phyloP scores from a whole-genome alignment of 2,797 vertebrate species.

The Protonibea diacanthus region DNA sequence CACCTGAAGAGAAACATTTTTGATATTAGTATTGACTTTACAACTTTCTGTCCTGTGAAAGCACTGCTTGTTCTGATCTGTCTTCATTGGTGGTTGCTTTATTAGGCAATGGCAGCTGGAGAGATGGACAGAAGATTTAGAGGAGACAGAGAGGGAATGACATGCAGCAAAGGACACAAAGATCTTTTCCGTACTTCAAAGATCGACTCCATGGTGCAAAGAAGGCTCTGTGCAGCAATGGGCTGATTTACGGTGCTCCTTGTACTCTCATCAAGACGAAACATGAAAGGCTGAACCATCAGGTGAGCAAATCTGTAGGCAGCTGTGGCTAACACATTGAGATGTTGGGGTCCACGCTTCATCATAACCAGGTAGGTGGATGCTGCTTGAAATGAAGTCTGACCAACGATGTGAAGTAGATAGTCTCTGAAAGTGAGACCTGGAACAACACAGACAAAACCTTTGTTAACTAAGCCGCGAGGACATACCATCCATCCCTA shows the following conservation, averaged over 20 bases:
- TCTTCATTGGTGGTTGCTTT: no score
- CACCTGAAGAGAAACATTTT: conserved; percentile 68
- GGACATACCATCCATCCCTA: not conserved
- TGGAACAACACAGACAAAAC: conserved; percentile 29
- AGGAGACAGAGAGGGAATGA: no score
- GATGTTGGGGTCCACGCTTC: conserved; percentile 85
- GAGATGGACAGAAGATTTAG: no score
- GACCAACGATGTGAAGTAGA: conserved; percentile 87
- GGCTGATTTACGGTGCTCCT: conserved; percentile 55
- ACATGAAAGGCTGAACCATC: conserved; percentile 85
- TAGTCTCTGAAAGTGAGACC: conserved; percentile 88
- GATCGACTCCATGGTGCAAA: conserved; percentile 86
- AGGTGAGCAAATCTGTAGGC: conserved; percentile 90
- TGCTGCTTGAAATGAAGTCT: conserved; percentile 53
- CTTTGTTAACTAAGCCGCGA: not conserved
- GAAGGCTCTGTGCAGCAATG: conserved; percentile 82
- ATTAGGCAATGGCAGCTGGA: no score
- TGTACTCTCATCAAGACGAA: conserved; percentile 83
- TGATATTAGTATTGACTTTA: no score
- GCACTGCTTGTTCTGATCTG: no score
- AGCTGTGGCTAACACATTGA: conserved; percentile 88
- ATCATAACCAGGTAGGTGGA: conserved; percentile 84
- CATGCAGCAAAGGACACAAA: no score
- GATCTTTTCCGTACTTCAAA: conserved; percentile 77
- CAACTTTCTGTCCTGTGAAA: no score